Percentiles rank a stretch among this genome's conserved stretches.
Evolutionary conservation across 2,113 vertebrate species (phyloP).

Genomic region (Catagonus wagneri): DNA sequence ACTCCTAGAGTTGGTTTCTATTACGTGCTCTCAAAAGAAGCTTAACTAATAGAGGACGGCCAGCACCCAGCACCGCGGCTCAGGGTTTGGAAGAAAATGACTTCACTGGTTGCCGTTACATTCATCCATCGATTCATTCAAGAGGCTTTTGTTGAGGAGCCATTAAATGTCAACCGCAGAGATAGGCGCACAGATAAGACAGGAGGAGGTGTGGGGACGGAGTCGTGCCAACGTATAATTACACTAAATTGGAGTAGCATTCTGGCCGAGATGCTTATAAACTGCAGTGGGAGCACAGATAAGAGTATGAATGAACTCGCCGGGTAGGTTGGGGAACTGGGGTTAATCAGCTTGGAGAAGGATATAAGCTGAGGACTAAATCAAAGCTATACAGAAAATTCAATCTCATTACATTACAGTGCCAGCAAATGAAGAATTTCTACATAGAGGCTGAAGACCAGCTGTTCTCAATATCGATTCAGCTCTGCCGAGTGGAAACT

Average conservation of each 20-base stretch:
- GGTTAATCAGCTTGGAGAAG: constrained; percentile 65
- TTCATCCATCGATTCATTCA: not conserved
- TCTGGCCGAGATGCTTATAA: not conserved
- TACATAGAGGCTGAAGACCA: constrained; percentile 52
- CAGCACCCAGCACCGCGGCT: not conserved
- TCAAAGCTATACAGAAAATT: constrained; percentile 62
- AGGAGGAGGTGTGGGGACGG: not conserved
- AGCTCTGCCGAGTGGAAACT: constrained; percentile 59
- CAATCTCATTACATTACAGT: constrained; percentile 57
- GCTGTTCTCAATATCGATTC: constrained; percentile 59
- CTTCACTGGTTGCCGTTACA: not conserved
- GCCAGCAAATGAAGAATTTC: constrained; percentile 72
- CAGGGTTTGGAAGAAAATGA: not conserved
- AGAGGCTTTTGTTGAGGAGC: constrained; percentile 39
- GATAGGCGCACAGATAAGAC: constrained; percentile 14
- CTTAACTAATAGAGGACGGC: not conserved
- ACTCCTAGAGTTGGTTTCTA: constrained; percentile 1
- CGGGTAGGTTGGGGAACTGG: not conserved
- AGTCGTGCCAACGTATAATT: not conserved
- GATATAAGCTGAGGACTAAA: constrained; percentile 47
- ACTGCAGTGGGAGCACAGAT: not conserved
- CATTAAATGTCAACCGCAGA: constrained; percentile 5
- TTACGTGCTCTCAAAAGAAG: constrained; percentile 36
- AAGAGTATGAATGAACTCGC: constrained; percentile 34
- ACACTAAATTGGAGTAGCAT: constrained; percentile 1